Evolutionary conservation across 2,113 vertebrate species (phyloP).

Genomic region (Pseudonaja textilis): DNA sequence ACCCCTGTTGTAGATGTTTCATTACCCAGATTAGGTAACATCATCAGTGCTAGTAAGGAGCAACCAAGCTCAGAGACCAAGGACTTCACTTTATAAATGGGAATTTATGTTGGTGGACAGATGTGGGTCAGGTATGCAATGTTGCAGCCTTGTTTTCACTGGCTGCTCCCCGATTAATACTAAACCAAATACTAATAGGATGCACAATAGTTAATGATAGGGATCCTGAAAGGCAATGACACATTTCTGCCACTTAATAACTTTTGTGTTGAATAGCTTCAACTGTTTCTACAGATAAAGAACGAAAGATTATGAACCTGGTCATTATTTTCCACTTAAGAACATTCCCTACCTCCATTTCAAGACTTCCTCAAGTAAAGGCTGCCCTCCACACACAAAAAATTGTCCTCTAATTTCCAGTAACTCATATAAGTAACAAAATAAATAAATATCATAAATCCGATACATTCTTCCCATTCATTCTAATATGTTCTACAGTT

Average conservation of each 20-base stretch:
- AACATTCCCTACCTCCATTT: neutral
- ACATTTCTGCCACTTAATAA: conserved; percentile 20
- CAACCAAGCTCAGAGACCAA: neutral
- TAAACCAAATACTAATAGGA: conserved; percentile 10
- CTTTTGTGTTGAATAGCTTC: neutral
- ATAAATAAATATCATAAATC: neutral
- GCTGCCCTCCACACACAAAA: conserved; percentile 18
- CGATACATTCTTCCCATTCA: neutral
- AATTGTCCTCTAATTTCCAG: neutral
- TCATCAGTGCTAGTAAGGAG: neutral
- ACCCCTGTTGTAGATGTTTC: neutral
- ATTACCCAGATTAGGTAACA: neutral
- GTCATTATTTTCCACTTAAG: conserved; percentile 14
- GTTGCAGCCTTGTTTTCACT: conserved; percentile 68
- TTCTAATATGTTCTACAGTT: neutral
- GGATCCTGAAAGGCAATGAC: neutral
- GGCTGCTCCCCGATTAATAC: conserved; percentile 45
- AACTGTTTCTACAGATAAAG: conserved; percentile 9
- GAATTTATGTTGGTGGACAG: conserved; percentile 55
- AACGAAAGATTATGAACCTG: neutral
- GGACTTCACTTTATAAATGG: conserved; percentile 53
- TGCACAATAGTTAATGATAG: conserved; percentile 1
- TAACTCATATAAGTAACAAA: neutral
- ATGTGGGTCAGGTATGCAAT: conserved; percentile 51
- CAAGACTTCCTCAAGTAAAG: neutral